Evolutionary conservation across 1,140 invertebrate genomes (phyloP).

Genomic region (Lepidostoma basale): DNA sequence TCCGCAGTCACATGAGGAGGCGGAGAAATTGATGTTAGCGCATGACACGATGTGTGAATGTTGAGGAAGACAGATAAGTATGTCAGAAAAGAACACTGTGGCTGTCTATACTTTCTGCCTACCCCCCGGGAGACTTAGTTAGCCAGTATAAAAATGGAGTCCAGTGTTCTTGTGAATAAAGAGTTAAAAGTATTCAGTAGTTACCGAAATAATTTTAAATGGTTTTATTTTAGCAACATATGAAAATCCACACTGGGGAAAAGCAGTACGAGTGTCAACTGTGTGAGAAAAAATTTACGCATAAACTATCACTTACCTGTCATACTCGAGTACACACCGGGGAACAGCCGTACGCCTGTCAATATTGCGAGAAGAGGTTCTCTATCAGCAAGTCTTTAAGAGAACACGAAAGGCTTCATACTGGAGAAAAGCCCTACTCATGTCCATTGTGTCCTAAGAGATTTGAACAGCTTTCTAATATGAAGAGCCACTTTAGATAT

Average conservation of each 20-base stretch:
- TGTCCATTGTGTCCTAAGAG: constrained; percentile 59
- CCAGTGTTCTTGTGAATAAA: neutral
- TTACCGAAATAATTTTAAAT: neutral
- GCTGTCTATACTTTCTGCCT: no score
- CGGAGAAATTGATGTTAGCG: no score
- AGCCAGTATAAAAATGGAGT: neutral
- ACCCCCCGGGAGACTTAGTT: no score
- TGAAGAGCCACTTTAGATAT: constrained; percentile 43
- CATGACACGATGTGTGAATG: no score
- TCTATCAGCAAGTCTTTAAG: constrained; percentile 1
- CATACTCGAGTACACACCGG: constrained; percentile 48
- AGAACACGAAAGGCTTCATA: constrained; percentile 53
- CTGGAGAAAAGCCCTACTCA: constrained; percentile 61
- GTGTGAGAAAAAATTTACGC: constrained; percentile 16
- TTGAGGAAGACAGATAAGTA: no score
- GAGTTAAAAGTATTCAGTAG: neutral
- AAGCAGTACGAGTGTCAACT: constrained; percentile 26
- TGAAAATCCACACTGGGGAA: constrained; percentile 30
- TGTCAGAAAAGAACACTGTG: no score
- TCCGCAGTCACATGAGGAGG: neutral
- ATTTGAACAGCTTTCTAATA: constrained; percentile 51
- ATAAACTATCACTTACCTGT: constrained; percentile 11
- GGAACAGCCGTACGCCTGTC: constrained; percentile 49
- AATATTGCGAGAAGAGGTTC: constrained; percentile 50
- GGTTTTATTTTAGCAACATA: constrained; percentile 26